Evolutionary conservation across 2,888 invertebrate species (phyloP), one percentile per base, ranked within the genome.

Genomic region (Lasioglossum oenotherae): DNA sequence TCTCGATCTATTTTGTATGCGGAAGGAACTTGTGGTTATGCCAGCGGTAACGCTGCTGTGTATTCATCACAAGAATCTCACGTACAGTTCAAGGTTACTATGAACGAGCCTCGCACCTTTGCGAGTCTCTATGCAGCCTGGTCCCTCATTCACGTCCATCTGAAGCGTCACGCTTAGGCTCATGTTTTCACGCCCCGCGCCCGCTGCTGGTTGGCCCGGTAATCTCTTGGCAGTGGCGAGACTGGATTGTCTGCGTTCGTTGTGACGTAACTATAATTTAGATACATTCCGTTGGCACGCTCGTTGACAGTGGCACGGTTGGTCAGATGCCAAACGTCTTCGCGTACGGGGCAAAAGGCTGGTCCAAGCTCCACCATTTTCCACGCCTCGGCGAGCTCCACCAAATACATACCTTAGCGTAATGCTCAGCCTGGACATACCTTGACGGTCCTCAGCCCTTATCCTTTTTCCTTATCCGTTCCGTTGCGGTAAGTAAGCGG

Each of bases 191-290:
- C 75, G 74, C 77, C 64, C 73, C 53, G n/a, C 49, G 27, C 75
- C 60, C 64, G 27, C 60, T 19, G 44, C 69, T 72, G 73, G 77
- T 74, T 27, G 64, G 67, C 38, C 74, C 78, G 38, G 81, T 92
- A 89, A 91, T 91, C 91, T 89, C 85, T 92, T 92, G 92, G 92
- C 91, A 91, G 72, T 64, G 88, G 64, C 67, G 72, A 84, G 78
- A 78, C 87, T 76, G 73, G 85, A 90, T 87, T 87, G 87, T 81
- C 80, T 82, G 90, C 82, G 90, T 84, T 86, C 79, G 81, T 80
- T 82, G 86, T 91, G 91, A 93, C 90, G 91, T 91, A 93, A 93
- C 92, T 89, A 92, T 93, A 93, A 93, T 93, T 93, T 92, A 92
- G 92, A 90, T 92, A 89, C 90, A 91, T 92, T 91, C 90, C 87